Percentiles rank a stretch among this genome's conserved stretches.
Conservation (phyloP, 2,888 invertebrate species). For the Zeuzera pyrina region DNA sequence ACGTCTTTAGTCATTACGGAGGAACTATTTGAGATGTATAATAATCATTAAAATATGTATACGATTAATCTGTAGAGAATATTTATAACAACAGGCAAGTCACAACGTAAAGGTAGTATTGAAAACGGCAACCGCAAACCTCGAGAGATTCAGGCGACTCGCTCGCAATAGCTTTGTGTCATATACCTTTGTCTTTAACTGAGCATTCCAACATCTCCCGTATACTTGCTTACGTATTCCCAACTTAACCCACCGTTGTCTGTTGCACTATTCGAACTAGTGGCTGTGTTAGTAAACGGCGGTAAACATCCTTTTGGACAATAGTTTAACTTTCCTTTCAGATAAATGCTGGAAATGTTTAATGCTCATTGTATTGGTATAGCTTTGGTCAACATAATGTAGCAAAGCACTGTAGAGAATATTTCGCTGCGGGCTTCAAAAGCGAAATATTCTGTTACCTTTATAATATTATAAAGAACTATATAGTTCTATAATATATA, state of each 20-base stretch:
- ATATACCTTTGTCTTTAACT: conserved; percentile 39
- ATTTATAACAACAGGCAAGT: conserved; percentile 29
- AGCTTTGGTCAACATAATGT: too few relatives aligned
- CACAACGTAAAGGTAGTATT: conserved; percentile 24
- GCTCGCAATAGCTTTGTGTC: conserved; percentile 37
- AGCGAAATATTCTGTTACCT: too few relatives aligned
- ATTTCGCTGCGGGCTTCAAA: too few relatives aligned
- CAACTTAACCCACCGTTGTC: conserved; percentile 20
- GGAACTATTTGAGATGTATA: background rate
- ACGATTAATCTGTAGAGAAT: conserved; percentile 17
- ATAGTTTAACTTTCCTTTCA: too few relatives aligned
- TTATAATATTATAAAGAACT: too few relatives aligned
- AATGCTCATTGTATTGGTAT: too few relatives aligned
- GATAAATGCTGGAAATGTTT: too few relatives aligned
- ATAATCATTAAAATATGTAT: conserved; percentile 1
- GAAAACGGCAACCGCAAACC: conserved; percentile 28
- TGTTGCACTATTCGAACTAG: conserved; percentile 1
- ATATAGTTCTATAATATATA: too few relatives aligned
- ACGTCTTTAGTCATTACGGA: conserved; percentile 12
- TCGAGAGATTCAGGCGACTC: conserved; percentile 32
- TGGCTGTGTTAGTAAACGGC: too few relatives aligned
- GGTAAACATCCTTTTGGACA: too few relatives aligned
- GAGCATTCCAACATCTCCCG: conserved; percentile 27
- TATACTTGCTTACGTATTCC: conserved; percentile 30
- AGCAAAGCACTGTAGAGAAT: too few relatives aligned